Evolutionary conservation across 2,113 vertebrate genomes (phyloP).

Genomic region (Myiozetetes cayanensis): DNA sequence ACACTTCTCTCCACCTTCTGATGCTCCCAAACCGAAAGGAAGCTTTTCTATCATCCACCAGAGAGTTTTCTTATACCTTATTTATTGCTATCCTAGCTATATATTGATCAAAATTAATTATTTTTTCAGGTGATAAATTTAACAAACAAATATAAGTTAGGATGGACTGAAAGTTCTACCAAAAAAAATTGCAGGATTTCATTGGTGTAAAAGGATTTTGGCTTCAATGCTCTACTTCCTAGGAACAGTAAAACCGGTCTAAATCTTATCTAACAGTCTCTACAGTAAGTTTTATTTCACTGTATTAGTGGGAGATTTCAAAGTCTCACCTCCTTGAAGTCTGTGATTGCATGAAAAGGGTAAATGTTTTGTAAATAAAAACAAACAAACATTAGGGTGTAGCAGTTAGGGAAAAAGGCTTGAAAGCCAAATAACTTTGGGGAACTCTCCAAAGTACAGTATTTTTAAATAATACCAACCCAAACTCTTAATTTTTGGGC

Average conservation of each 20-base stretch:
- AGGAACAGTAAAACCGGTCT: neutral
- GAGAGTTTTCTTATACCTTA: neutral
- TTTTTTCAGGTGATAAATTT: neutral
- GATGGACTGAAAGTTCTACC: neutral
- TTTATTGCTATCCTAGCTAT: neutral
- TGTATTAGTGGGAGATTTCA: neutral
- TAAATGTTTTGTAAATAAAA: neutral
- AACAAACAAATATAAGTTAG: neutral
- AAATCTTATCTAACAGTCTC: neutral
- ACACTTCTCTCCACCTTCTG: neutral
- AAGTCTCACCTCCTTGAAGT: neutral
- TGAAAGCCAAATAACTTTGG: neutral
- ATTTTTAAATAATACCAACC: neutral
- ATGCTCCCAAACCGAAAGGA: accelerated
- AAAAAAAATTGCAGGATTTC: neutral
- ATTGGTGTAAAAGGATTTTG: neutral
- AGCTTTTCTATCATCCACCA: neutral
- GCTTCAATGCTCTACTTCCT: neutral
- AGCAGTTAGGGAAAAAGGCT: neutral
- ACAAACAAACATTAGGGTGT: neutral
- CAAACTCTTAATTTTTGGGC: neutral
- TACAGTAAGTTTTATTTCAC: neutral
- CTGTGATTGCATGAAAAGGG: neutral
- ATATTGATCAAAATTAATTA: neutral
- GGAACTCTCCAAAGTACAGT: neutral